phyloP scores from a whole-genome alignment of 1,140 invertebrate species.

The Platyscapa corneri region DNA sequence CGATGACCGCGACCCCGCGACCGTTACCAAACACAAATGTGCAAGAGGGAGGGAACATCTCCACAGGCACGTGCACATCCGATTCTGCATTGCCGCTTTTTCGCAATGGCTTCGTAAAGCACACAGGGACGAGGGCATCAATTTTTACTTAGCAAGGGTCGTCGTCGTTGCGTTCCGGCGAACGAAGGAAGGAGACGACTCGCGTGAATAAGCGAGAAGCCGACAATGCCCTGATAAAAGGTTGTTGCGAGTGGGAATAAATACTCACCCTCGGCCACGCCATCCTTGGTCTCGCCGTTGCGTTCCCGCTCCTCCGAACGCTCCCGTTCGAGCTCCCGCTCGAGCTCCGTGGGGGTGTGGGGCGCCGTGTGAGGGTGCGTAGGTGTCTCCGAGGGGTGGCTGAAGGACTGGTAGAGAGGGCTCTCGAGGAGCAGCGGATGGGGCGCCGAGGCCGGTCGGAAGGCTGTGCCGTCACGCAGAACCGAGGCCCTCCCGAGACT shows the following conservation, averaged over 20 bases:
- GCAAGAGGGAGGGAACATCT: no score
- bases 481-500: constrained; percentile 78
- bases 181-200: no score
- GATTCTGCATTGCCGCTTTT: no score
- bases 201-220: no score
- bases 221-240: no score
- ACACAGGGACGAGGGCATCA: no score
- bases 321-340: constrained; percentile 68
- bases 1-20: no score
- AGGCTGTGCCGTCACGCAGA: constrained; percentile 78
- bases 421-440: constrained; percentile 73
- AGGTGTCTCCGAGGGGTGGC: constrained; percentile 64
- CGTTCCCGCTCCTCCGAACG: constrained; percentile 65
- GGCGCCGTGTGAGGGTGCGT: constrained; percentile 70
- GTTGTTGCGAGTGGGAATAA: neutral
- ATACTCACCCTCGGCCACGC: constrained; percentile 69
- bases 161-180: no score
- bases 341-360: constrained; percentile 70
- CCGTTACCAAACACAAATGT: no score
- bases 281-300: constrained; percentile 69
- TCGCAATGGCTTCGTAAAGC: no score
- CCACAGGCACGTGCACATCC: no score
- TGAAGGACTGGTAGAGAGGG: constrained; percentile 69
- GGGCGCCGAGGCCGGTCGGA: constrained; percentile 77
- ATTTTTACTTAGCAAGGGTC: no score